phyloP scores from a whole-genome alignment of 37 sponge, comb jelly and placozoan species.

The Amphimedon queenslandica region DNA sequence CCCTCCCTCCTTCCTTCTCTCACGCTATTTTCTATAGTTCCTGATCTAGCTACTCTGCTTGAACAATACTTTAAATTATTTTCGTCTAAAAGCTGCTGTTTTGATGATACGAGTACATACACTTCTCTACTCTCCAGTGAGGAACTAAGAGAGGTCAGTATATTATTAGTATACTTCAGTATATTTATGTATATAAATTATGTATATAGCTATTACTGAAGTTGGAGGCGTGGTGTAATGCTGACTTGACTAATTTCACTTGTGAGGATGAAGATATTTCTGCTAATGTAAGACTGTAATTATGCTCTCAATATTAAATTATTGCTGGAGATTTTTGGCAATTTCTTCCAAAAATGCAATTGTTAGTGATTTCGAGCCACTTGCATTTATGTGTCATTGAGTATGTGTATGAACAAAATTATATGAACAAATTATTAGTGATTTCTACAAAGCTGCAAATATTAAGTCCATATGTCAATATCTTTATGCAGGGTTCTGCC shows the following conservation, averaged over 20 bases:
- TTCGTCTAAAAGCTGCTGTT: conserved; percentile 67
- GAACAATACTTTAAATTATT: conserved; percentile 65
- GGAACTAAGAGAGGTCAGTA: conserved; percentile 30
- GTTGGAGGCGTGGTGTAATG: conserved; percentile 11
- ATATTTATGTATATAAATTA: not conserved
- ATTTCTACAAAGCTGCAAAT: too few relatives aligned
- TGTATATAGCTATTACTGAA: conserved; percentile 5
- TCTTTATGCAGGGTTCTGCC: too few relatives aligned
- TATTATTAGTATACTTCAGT: not conserved
- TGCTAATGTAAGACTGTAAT: conserved; percentile 38
- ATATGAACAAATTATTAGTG: too few relatives aligned
- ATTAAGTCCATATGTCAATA: not conserved
- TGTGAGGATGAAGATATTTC: conserved; percentile 25
- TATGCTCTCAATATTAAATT: too few relatives aligned
- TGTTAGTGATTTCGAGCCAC: too few relatives aligned
- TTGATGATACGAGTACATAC: conserved; percentile 61
- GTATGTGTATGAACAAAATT: too few relatives aligned
- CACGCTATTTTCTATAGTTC: not conserved
- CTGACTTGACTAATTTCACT: conserved; percentile 33
- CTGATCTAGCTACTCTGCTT: conserved; percentile 14
- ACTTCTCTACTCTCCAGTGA: conserved; percentile 10
- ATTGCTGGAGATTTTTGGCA: too few relatives aligned
- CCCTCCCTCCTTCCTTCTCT: not conserved
- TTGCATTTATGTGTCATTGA: too few relatives aligned
- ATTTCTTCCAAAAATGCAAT: too few relatives aligned